phyloP scores from a whole-genome alignment of 2,797 vertebrate species.

The Epinephelus coioides region DNA sequence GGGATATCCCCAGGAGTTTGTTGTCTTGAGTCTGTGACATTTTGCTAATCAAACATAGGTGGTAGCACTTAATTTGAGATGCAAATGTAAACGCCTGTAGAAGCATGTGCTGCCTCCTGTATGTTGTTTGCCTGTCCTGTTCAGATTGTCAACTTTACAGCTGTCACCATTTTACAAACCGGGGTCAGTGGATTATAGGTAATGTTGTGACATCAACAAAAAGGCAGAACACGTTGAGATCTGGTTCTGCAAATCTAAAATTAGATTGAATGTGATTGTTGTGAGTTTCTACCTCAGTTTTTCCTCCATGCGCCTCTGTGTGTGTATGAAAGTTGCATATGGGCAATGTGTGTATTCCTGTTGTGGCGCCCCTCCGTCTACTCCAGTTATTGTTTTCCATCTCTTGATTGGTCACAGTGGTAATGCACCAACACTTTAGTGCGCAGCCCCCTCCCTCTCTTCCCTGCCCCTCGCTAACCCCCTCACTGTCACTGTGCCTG shows the following conservation, averaged over 20 bases:
- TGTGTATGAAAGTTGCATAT: slow-evolving; percentile 15
- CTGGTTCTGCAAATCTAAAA: slow-evolving; percentile 13
- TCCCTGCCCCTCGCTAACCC: slow-evolving; percentile 42
- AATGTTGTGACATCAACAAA: slow-evolving; percentile 32
- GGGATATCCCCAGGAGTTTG: slow-evolving; percentile 84
- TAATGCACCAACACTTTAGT: slow-evolving; percentile 42
- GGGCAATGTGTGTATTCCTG: slow-evolving; percentile 33
- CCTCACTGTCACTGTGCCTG: slow-evolving; percentile 51
- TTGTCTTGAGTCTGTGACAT: slow-evolving; percentile 85
- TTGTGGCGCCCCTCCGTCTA: slow-evolving; percentile 38
- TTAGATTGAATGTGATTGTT: slow-evolving; percentile 12
- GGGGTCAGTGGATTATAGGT: slow-evolving; percentile 7
- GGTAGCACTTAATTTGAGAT: slow-evolving; percentile 79
- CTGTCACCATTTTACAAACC: slow-evolving; percentile 40
- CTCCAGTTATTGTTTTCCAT: slow-evolving; percentile 63
- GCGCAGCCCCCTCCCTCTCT: slow-evolving; percentile 10
- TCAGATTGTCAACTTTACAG: slow-evolving; percentile 15
- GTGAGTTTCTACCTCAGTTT: slow-evolving; percentile 15
- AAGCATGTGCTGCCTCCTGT: slow-evolving; percentile 5
- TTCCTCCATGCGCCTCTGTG: not conserved
- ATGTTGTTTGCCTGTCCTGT: slow-evolving; percentile 27
- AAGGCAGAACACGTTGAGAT: slow-evolving; percentile 1
- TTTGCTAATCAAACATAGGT: slow-evolving; percentile 87
- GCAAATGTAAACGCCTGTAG: slow-evolving; percentile 76
- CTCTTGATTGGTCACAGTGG: slow-evolving; percentile 65